phyloP scores from a whole-genome alignment of 2,888 invertebrate genomes.

The Cephus rjabovi region DNA sequence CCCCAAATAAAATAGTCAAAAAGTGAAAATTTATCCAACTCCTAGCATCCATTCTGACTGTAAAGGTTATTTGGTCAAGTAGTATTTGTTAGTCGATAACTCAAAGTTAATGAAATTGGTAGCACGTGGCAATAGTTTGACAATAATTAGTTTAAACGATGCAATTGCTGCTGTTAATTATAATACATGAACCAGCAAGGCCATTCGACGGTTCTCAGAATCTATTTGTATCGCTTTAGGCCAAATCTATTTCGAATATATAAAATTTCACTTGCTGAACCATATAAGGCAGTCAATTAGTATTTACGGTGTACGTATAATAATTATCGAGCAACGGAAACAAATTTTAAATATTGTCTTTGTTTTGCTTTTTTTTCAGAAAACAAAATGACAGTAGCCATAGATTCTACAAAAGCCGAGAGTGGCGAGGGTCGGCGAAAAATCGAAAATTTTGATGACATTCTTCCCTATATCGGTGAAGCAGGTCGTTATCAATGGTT shows the following conservation, averaged over 20 bases:
- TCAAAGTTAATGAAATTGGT: background rate
- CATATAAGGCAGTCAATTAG: background rate
- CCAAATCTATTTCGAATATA: background rate
- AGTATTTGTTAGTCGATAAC: background rate
- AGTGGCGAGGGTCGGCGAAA: slow-evolving; percentile 46
- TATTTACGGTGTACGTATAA: background rate
- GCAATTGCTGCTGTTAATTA: background rate
- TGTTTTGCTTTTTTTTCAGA: slow-evolving; percentile 26
- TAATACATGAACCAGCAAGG: background rate
- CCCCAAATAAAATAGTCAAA: too few relatives aligned
- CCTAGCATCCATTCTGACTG: background rate
- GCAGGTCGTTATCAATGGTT: slow-evolving; percentile 62
- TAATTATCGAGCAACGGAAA: background rate
- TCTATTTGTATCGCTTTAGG: background rate
- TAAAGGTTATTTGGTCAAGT: background rate
- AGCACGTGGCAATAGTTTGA: background rate
- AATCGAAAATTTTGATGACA: slow-evolving; percentile 62
- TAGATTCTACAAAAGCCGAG: slow-evolving; percentile 48
- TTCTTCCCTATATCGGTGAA: slow-evolving; percentile 60
- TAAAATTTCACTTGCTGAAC: background rate
- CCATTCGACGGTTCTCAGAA: background rate
- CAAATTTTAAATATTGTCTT: background rate
- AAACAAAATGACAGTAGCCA: slow-evolving; percentile 52
- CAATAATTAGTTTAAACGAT: background rate
- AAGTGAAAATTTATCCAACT: too few relatives aligned